Evolutionary conservation across 2,113 vertebrate species (phyloP), one percentile per base, ranked within the genome.

Genomic region (Alethe castanea): DNA sequence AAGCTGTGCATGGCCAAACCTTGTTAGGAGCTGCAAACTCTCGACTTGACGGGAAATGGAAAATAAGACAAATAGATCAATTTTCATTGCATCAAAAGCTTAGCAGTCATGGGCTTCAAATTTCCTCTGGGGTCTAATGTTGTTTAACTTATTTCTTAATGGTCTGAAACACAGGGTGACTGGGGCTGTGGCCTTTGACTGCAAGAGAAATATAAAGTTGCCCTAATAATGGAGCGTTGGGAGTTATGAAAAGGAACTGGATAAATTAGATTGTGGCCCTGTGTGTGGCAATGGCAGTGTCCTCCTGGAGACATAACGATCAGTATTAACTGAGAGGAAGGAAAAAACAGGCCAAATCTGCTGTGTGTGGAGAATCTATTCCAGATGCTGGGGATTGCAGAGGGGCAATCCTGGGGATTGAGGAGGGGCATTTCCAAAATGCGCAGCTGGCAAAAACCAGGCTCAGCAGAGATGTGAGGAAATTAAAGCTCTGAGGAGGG

Each of bases 61-160:
- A 79, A 92, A 80, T 80, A 92, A 95, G 92, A 95, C 44, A 15
- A 95, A 96, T 92, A 94, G 95, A 93, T 93, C 92, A 82, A 94
- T 95, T 97, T 96, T 93, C 88, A 81, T 93, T 81, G 86, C 92
- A 93, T 91, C 80, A 24, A 78, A 93, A 90, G 76, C 95, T 88
- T 86, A 88, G 42, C 94, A 52, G 92, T 59, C 17, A 16, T 90
- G 83, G 69, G 54, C 80, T 77, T 95, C 76, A 86, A 83, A 83
- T 97, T 95, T 93, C 91, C 95, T 95, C 92, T 66, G 76, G 95
- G 94, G 94, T 88, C 91, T 92, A n/a, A 29, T 96, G 95, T 81
- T 95, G 88, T 96, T 96, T 96, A 95, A 97, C 88, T 92, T 79
- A 50, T 28, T 91, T 95, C 95, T 90, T 96, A 96, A 96, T 95